Percentiles rank a stretch among this genome's conserved stretches.
Evolutionary conservation across 2,888 invertebrate species (phyloP).

Genomic region (Platycnemis pennipes): DNA sequence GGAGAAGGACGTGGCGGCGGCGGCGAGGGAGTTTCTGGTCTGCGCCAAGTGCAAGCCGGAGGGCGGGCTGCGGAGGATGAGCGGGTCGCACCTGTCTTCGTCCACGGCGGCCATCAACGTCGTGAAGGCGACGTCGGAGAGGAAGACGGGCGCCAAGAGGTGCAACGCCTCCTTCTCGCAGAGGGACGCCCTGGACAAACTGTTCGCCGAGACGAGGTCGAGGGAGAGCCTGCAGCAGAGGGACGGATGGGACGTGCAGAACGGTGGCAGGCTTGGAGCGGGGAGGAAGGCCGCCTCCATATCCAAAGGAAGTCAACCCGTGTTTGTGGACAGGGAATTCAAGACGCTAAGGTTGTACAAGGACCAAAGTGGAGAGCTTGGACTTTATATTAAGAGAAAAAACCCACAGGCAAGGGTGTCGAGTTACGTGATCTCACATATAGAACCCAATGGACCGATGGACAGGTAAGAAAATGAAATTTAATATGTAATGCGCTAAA

Average conservation of each 20-base stretch:
- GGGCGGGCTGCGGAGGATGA: slow-evolving; percentile 44
- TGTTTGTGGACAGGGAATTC: slow-evolving; percentile 74
- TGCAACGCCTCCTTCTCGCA: slow-evolving; percentile 10
- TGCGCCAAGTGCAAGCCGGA: slow-evolving; percentile 69
- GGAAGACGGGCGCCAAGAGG: slow-evolving; percentile 3
- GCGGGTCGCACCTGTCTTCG: slow-evolving; percentile 45
- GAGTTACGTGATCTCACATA: slow-evolving; percentile 79
- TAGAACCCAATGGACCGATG: slow-evolving; percentile 80
- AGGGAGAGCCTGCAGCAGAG: background rate
- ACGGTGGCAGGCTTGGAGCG: background rate
- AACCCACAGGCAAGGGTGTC: slow-evolving; percentile 73
- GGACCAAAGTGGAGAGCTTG: slow-evolving; percentile 75
- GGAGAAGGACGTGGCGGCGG: slow-evolving; percentile 41
- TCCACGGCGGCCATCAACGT: slow-evolving; percentile 58
- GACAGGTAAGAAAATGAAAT: slow-evolving; percentile 80
- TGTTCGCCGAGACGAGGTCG: slow-evolving; percentile 31
- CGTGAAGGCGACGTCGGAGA: slow-evolving; percentile 51
- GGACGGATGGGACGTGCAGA: slow-evolving; percentile 41
- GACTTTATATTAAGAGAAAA: slow-evolving; percentile 75
- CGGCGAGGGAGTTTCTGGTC: slow-evolving; percentile 52
- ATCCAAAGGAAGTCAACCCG: slow-evolving; percentile 10
- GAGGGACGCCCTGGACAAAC: slow-evolving; percentile 46
- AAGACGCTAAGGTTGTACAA: slow-evolving; percentile 75
- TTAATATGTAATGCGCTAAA: background rate
- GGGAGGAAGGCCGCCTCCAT: background rate